A percentile compares a stretch with the other conserved stretches of the same genome.
Evolutionary conservation across 2,797 vertebrate genomes (phyloP).

Genomic region (Denticeps clupeoides): DNA sequence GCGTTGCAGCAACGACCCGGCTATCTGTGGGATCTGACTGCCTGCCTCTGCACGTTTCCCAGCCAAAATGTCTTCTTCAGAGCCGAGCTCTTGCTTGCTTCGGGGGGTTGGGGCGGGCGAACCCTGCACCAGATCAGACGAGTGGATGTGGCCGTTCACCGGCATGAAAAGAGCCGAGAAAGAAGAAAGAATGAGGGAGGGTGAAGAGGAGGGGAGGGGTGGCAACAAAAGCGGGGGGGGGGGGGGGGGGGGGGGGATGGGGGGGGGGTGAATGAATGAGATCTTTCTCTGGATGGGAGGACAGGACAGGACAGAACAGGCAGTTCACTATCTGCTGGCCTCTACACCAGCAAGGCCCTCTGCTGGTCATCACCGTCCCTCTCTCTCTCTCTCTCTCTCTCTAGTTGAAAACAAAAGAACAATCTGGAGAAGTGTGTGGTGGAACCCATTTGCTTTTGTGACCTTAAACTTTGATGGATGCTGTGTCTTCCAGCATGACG

Average conservation of each 20-base stretch:
- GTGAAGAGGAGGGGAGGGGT: not conserved
- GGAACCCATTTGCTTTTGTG: too few species aligned
- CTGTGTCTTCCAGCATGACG: too few species aligned
- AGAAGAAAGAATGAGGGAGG: not conserved
- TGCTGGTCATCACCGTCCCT: conserved; percentile 24
- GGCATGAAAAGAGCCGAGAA: not conserved
- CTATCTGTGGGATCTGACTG: too few species aligned
- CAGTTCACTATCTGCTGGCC: conserved; percentile 16
- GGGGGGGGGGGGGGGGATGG: conserved; percentile 32
- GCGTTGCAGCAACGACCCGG: too few species aligned
- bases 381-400: not conserved
- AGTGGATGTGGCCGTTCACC: conserved; percentile 2
- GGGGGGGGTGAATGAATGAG: conserved; percentile 44
- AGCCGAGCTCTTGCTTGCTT: conserved; percentile 7
- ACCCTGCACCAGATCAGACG: conserved; percentile 13
- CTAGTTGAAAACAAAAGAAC: too few species aligned
- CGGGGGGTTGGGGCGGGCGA: not conserved
- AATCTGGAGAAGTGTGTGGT: too few species aligned
- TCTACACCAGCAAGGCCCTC: conserved; percentile 29
- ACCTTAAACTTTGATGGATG: too few species aligned
- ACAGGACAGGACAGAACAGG: too few species aligned
- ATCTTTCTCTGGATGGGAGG: conserved; percentile 43
- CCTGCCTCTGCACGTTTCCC: too few species aligned
- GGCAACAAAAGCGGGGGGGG: conserved; percentile 12
- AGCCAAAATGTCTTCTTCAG: not conserved